Base-by-base conservation (phyloP, 2,797 vertebrate species). In the Paramormyrops hopkinsi region DNA sequence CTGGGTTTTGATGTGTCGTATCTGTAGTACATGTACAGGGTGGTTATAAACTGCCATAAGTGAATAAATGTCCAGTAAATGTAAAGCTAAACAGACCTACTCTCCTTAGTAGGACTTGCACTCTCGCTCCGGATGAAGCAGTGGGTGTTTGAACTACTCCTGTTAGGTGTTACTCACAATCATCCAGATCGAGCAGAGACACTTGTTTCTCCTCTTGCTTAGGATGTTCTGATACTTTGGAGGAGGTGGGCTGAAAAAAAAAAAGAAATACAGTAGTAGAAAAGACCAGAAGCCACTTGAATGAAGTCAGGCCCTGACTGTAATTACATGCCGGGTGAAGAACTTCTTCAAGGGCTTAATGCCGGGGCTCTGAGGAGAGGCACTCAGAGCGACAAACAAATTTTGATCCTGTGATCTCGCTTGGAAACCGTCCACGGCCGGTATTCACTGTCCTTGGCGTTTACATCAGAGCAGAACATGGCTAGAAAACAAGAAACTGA, bases 181-280 rank as follows among this genome's bases (percentile, higher is more conserved):
- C 98, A 90, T 99, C 98, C 17, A 99, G 95, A 92, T 99, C 98
- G 0, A 99, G 97, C 87, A 99, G 94, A 89, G 99, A 99, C 95
- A 99, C 92, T 95, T 86, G 94, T 92, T 95, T 95, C 92, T n/a
- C 92, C 37, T 95, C 92, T 90, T 95, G 95, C 92, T 95, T 96
- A 65, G 93, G 89, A 0, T 94, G 92, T 91, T 96, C 97, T 1
- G 94, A 83, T 50, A 94, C 94, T 93, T 96, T 97, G 62, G 95
- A 93, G 83, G 93, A 93, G 44, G 94, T 90, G 3, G 92, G 91
- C 98, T 99, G 92, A 91, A 62, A 87, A 51, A 79, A 88, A 19
- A 90, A 2, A 22, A 29, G 7, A 73, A 50, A 51, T 14, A 33
- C 2, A 11, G 33, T 9, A 79, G 73, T 37, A 79, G 14, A 79